Evolutionary conservation across 2,888 invertebrate species (phyloP).

Genomic region (Eulithis prunata): DNA sequence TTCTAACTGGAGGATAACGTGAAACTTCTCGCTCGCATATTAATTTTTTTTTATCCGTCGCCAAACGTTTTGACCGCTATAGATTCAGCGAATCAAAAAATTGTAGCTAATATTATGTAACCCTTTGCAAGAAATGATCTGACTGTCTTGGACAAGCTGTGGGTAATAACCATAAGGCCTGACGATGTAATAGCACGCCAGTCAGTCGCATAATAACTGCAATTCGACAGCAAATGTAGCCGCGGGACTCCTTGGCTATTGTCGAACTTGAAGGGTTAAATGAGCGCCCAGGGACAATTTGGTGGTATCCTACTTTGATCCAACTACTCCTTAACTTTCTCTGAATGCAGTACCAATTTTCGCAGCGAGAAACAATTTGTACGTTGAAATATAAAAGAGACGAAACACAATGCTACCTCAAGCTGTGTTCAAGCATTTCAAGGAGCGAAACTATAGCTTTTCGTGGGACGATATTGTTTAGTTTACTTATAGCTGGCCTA

Average conservation of each 20-base stretch:
- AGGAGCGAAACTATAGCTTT: neutral
- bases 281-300: conserved; percentile 8
- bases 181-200: conserved; percentile 57
- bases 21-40: too few species aligned
- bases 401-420: neutral
- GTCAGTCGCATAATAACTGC: conserved; percentile 66
- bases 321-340: neutral
- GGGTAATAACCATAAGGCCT: conserved; percentile 44
- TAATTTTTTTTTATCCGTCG: too few species aligned
- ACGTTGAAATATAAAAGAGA: neutral
- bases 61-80: too few species aligned
- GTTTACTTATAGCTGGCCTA: too few species aligned
- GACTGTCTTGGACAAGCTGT: conserved; percentile 17
- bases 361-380: conserved; percentile 1
- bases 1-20: too few species aligned
- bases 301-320: conserved; percentile 2
- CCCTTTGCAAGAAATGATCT: conserved; percentile 12
- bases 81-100: too few species aligned
- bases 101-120: too few species aligned
- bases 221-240: conserved; percentile 62
- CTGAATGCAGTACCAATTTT: neutral
- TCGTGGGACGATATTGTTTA: too few species aligned
- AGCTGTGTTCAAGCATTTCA: neutral
- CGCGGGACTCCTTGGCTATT: conserved; percentile 50
- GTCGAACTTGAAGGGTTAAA: conserved; percentile 49